Evolutionary conservation across 2,113 vertebrate genomes (phyloP), one percentile per base, ranked within the genome.

Genomic region (Centrocercus urophasianus): DNA sequence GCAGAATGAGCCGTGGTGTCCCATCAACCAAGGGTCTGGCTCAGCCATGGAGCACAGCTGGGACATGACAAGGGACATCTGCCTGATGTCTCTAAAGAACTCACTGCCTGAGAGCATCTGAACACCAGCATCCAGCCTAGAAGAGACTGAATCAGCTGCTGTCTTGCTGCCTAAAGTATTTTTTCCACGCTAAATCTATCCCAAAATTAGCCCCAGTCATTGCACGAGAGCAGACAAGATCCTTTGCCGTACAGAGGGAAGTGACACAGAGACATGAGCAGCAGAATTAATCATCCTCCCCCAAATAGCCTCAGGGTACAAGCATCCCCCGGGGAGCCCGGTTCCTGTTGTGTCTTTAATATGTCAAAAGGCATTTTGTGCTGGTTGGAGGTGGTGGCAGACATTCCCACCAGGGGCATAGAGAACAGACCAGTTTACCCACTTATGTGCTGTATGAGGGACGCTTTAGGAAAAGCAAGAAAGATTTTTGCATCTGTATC

Each of bases 231-330:
- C 83, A 66, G 78, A 79, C 52, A 75, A 71, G 93, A 88, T 70
- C 88, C 86, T 91, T 92, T 69, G 79, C 83, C 88, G 78, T 86
- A 63, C 85, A 93, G 61, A 69, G 60, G 89, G 89, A 94, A 93
- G 89, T 88, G 77, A 80, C 86, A 93, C 52, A 60, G 67, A 80
- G 72, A 78, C 83, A 72, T 83, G 3, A 66, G 81, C 42, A n/a
- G 65, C n/a, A 75, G 86, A 92, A 70, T 95, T 93, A 95, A 94
- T 95, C 95, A 94, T 70, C 76, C n/a, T 60, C 73, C 87, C 93
- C 86, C 94, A 96, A 94, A 94, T 67, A 91, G 86, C 93, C 61
- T 65, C 61, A 76, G 71, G 75, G 63, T 78, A 94, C 54, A 92
- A 81, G 72, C 18, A 8, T 84, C 71, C 76, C 59, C 88, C 88